phyloP scores from a whole-genome alignment of 2,888 invertebrate species.

The Lepidochrysops patricia region DNA sequence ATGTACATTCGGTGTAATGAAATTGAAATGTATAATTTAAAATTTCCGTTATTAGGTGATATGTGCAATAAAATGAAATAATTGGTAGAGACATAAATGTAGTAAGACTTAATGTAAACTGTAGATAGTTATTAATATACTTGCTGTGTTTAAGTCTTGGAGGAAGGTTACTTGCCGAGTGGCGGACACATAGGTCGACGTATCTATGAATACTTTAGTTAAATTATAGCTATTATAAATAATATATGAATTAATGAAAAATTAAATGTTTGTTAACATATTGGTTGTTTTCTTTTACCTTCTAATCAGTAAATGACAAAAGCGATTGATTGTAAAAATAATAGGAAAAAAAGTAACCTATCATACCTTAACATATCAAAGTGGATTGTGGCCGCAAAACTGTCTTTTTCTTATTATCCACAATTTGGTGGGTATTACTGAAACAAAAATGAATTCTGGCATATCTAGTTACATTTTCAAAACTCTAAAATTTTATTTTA shows the following conservation, averaged over 20 bases:
- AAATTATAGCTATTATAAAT: constrained; percentile 70
- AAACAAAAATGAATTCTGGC: too few species aligned
- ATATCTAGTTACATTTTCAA: too few species aligned
- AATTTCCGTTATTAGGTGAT: constrained; percentile 32
- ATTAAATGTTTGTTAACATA: constrained; percentile 73
- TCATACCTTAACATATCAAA: too few species aligned
- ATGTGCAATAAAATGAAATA: constrained; percentile 65
- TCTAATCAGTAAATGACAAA: too few species aligned
- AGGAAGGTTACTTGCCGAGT: constrained; percentile 22
- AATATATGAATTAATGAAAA: constrained; percentile 72
- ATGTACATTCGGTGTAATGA: constrained; percentile 11
- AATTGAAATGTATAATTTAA: constrained; percentile 16
- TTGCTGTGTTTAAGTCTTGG: constrained; percentile 45
- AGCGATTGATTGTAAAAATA: too few species aligned
- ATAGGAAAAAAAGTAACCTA: too few species aligned
- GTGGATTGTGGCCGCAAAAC: too few species aligned
- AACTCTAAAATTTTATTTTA: too few species aligned
- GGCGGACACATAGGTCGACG: constrained; percentile 42
- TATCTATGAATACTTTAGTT: constrained; percentile 54
- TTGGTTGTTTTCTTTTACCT: constrained; percentile 30
- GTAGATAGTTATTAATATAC: constrained; percentile 46
- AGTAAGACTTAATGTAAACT: constrained; percentile 37
- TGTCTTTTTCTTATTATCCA: too few species aligned
- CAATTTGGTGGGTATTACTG: too few species aligned
- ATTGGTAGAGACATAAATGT: constrained; percentile 43